phyloP scores from a whole-genome alignment of 2,888 invertebrate genomes.

The Sarcophaga rosellei region DNA sequence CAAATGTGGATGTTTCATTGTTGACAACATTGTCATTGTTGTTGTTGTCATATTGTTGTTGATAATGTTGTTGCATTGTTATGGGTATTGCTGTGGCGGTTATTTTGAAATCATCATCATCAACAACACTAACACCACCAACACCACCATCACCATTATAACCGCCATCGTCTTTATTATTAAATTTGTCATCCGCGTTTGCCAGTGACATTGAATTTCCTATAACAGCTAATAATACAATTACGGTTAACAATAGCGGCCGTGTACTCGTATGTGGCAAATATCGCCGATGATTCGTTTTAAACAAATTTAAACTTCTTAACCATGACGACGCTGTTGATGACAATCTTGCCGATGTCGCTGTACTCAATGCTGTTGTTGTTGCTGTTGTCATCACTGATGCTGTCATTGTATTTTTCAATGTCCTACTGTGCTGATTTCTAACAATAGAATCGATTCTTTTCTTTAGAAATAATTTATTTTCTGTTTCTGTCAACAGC shows the following conservation, averaged over 20 bases:
- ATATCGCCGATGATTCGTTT: conserved; percentile 37
- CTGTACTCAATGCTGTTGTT: neutral
- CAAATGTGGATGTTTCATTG: conserved; percentile 50
- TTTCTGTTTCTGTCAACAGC: conserved; percentile 52
- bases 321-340: conserved; percentile 29
- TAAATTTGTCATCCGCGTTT: conserved; percentile 62
- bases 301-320: conserved; percentile 39
- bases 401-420: conserved; percentile 21
- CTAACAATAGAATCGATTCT: conserved; percentile 59
- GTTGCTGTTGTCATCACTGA: conserved; percentile 18
- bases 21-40: neutral
- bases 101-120: conserved; percentile 42
- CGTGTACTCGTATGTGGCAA: conserved; percentile 33
- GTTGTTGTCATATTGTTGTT: neutral
- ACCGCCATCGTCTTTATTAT: conserved; percentile 5
- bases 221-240: conserved; percentile 48
- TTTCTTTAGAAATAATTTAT: conserved; percentile 69
- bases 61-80: conserved; percentile 53
- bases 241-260: conserved; percentile 30
- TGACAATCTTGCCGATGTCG: too few relatives aligned
- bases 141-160: conserved; percentile 1
- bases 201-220: conserved; percentile 55
- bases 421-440: conserved; percentile 69
- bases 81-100: conserved; percentile 44
- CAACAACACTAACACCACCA: neutral